These are phyloP conservation scores for Diprion similis DNA, from an alignment of 1,140 invertebrate species.

Conservation along the genomic window DNA sequence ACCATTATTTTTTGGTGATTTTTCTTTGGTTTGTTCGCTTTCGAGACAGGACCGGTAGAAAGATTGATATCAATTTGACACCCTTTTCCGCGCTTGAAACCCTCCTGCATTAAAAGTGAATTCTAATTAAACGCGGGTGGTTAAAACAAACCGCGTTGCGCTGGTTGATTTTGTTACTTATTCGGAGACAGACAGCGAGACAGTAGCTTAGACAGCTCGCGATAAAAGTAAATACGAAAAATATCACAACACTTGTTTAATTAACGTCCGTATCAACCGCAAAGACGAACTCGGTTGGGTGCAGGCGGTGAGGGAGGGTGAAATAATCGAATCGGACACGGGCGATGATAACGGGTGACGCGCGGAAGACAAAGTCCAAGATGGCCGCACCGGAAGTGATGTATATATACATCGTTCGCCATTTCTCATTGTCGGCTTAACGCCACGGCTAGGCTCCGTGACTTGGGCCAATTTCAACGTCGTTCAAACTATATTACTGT, in stretches of 20 bases:
- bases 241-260: no score
- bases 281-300: no score
- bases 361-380: neutral
- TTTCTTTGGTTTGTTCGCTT: no score
- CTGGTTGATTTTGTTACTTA: neutral
- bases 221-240: conserved; percentile 3
- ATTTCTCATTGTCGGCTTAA: no score
- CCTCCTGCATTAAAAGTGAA: neutral
- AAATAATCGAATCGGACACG: neutral
- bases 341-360: conserved; percentile 2
- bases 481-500: no score
- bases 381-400: neutral
- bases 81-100: neutral
- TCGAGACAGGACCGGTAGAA: neutral
- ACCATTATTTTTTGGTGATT: no score
- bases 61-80: neutral
- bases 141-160: neutral
- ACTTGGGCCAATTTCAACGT: no score
- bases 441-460: no score
- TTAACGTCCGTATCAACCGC: no score
- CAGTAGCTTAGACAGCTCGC: neutral
- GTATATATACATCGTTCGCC: no score
- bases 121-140: conserved; percentile 3
- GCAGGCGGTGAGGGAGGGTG: neutral
- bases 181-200: neutral